Percentiles rank a stretch among this genome's conserved stretches.
These are phyloP conservation scores for Adelphocoris suturalis DNA, from an alignment of 2,888 invertebrate genomes.

Conservation along the genomic window DNA sequence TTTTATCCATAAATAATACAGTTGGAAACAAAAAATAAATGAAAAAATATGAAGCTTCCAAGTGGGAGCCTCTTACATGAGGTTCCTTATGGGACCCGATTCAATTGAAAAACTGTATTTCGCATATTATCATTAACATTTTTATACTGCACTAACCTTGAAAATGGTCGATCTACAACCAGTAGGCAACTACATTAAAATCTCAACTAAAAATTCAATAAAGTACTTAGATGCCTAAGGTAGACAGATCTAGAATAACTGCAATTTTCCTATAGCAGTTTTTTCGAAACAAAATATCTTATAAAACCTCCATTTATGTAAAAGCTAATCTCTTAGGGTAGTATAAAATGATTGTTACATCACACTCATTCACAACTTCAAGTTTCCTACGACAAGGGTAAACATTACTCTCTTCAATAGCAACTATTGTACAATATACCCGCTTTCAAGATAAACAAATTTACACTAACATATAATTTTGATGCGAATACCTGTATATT, in stretches of 20 bases:
- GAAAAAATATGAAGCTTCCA: conserved; percentile 14
- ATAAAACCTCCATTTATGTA: conserved; percentile 32
- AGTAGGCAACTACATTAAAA: conserved; percentile 43
- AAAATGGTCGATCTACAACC: conserved; percentile 41
- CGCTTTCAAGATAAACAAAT: background rate
- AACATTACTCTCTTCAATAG: conserved; percentile 38
- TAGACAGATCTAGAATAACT: conserved; percentile 15
- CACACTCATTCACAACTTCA: conserved; percentile 62
- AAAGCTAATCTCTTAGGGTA: conserved; percentile 61
- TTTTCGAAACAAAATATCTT: conserved; percentile 48
- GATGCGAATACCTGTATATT: background rate
- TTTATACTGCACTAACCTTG: conserved; percentile 58
- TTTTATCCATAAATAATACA: background rate
- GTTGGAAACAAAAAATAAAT: background rate
- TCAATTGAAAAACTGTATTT: conserved; percentile 1
- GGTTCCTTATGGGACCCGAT: background rate
- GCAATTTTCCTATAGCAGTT: conserved; percentile 38
- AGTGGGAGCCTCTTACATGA: conserved; percentile 18
- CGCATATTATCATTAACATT: conserved; percentile 9
- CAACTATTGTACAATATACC: conserved; percentile 10
- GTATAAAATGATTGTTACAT: conserved; percentile 67
- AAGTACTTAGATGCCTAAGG: conserved; percentile 31
- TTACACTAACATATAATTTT: background rate
- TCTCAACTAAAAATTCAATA: conserved; percentile 8
- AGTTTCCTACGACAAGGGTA: conserved; percentile 56